Evolutionary conservation across 1,140 invertebrate genomes (phyloP).

Genomic region (Dinothrombium tinctorium): DNA sequence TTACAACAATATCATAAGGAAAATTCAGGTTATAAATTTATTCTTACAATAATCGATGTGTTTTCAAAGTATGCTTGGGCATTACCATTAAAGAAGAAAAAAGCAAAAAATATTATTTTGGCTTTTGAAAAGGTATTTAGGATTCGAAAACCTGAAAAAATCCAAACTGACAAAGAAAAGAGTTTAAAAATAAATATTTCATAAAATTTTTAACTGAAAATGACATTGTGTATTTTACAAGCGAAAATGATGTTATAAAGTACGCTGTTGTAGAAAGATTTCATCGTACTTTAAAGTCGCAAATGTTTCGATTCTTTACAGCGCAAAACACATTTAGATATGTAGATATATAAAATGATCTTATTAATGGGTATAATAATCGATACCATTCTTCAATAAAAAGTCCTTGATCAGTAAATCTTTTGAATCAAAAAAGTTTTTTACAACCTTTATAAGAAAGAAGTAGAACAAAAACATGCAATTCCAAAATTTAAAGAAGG

Average conservation of each 20-base stretch:
- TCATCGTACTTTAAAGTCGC: constrained; percentile 24
- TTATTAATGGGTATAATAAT: constrained; percentile 23
- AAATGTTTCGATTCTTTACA: constrained; percentile 24
- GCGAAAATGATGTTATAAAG: constrained; percentile 22
- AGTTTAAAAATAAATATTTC: constrained; percentile 14
- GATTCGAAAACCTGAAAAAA: constrained; percentile 1
- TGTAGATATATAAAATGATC: constrained; percentile 18
- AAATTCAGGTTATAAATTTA: not conserved
- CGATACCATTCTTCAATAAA: constrained; percentile 22
- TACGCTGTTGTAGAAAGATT: constrained; percentile 24
- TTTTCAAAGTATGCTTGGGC: constrained; percentile 16
- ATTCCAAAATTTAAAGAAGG: no score
- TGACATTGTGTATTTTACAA: constrained; percentile 22
- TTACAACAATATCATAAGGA: not conserved
- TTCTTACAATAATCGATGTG: constrained; percentile 15
- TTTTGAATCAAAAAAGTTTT: no score
- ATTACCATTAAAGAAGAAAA: constrained; percentile 14
- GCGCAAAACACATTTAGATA: constrained; percentile 21
- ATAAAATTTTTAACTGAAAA: constrained; percentile 17
- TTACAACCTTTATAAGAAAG: no score
- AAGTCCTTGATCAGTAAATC: no score
- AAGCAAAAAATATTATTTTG: constrained; percentile 1
- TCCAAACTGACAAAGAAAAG: constrained; percentile 6
- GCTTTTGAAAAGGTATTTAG: constrained; percentile 12
- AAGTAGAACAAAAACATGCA: no score